Conservation (phyloP, 1,140 invertebrate genomes). For the Drosophila obscura region DNA sequence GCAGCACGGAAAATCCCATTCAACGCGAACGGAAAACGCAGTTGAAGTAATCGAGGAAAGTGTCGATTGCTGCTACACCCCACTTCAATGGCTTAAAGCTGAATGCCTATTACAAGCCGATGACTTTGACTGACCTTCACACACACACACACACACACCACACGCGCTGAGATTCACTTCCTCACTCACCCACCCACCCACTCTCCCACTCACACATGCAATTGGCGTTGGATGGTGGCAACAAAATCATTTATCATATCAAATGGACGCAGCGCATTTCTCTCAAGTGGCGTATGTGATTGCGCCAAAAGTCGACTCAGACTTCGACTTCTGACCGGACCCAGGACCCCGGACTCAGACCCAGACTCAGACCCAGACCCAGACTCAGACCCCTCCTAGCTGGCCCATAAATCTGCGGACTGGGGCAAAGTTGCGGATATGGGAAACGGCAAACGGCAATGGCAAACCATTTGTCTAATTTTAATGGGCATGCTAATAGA, state of each 20-base stretch:
- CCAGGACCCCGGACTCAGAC: neutral
- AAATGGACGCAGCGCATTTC: constrained; percentile 64
- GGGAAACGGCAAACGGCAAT: constrained; percentile 68
- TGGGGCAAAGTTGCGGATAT: constrained; percentile 70
- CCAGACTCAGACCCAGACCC: constrained; percentile 31
- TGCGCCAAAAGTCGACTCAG: constrained; percentile 43
- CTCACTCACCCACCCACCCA: neutral
- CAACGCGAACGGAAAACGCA: constrained; percentile 27
- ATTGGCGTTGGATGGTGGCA: constrained; percentile 33
- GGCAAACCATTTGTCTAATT: constrained; percentile 79
- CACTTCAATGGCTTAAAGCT: constrained; percentile 51
- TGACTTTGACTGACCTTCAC: constrained; percentile 71
- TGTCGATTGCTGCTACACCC: constrained; percentile 27
- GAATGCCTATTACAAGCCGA: neutral
- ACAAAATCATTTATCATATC: constrained; percentile 82
- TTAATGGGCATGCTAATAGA: constrained; percentile 82
- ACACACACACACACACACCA: constrained; percentile 13
- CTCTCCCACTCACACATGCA: constrained; percentile 23
- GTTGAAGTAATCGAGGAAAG: constrained; percentile 43
- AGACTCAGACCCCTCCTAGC: constrained; percentile 13
- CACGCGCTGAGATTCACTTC: neutral
- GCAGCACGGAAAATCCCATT: constrained; percentile 34
- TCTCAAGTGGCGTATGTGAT: constrained; percentile 75
- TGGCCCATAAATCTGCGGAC: constrained; percentile 70
- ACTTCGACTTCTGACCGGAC: too few relatives aligned